Percentiles rank a stretch among this genome's conserved stretches.
These are phyloP conservation scores for Accipiter cooperii DNA, from an alignment of 2,113 vertebrate genomes.

Conservation along the genomic window DNA sequence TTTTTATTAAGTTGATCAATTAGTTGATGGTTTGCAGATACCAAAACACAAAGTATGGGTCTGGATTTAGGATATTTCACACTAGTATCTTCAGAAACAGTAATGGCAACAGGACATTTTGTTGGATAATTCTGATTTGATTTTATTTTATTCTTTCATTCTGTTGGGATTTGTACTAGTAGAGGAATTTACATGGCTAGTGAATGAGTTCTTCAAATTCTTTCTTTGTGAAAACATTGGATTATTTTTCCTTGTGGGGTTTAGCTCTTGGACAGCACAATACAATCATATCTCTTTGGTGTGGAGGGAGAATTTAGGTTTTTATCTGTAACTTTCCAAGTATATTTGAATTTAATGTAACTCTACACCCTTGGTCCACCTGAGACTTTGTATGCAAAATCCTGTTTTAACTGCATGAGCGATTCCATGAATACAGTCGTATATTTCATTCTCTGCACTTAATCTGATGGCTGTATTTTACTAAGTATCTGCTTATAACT, in stretches of 20 bases:
- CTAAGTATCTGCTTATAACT: background rate
- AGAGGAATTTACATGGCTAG: background rate
- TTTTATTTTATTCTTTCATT: background rate
- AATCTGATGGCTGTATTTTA: background rate
- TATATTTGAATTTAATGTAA: background rate
- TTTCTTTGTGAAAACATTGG: background rate
- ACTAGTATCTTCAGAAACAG: background rate
- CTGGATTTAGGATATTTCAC: background rate
- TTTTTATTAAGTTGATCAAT: background rate
- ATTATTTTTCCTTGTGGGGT: background rate
- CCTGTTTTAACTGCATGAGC: background rate
- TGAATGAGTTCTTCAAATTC: background rate
- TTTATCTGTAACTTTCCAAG: background rate
- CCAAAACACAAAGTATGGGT: background rate
- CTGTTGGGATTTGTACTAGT: background rate
- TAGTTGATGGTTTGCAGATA: background rate
- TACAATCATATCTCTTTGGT: background rate
- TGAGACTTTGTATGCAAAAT: background rate
- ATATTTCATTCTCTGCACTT: background rate
- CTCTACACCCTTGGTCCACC: background rate
- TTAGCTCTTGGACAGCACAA: background rate
- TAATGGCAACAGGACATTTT: background rate
- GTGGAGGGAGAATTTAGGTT: background rate
- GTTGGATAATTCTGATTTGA: background rate
- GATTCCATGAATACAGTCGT: background rate